phyloP scores from a whole-genome alignment of 2,888 invertebrate genomes.

The Pammene aurita region DNA sequence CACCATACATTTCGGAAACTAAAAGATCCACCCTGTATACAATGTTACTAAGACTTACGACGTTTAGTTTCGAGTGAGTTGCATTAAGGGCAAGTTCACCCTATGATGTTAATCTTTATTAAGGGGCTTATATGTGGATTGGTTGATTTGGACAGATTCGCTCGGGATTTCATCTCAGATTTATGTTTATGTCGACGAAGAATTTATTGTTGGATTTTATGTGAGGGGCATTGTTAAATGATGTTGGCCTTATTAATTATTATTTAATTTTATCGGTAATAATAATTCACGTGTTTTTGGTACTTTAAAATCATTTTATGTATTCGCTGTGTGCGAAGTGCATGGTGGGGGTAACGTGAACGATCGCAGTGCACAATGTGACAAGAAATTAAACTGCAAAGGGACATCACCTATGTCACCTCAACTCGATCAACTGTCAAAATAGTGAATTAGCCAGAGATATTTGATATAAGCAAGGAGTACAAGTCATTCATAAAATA shows the following conservation, averaged over 20 bases:
- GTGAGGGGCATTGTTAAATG: constrained; percentile 29
- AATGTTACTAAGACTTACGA: constrained; percentile 44
- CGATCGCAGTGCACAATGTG: no score
- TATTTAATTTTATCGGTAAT: constrained; percentile 14
- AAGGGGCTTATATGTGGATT: constrained; percentile 71
- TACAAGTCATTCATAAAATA: no score
- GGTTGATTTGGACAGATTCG: constrained; percentile 68
- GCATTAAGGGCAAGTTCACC: constrained; percentile 55
- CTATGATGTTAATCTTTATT: constrained; percentile 74
- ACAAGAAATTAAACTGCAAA: no score
- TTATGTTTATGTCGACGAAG: constrained; percentile 56
- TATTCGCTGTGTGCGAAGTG: no score
- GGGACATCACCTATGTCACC: no score
- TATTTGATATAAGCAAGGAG: no score
- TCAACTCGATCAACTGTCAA: no score
- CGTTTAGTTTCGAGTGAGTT: constrained; percentile 47
- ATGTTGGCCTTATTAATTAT: constrained; percentile 49
- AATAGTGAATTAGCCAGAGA: no score
- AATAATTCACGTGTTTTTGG: background rate
- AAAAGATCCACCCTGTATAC: constrained; percentile 7
- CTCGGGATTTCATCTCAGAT: constrained; percentile 58
- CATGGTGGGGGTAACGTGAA: no score
- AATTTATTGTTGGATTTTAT: constrained; percentile 44
- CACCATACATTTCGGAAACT: constrained; percentile 41
- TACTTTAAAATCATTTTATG: background rate